Evolutionary conservation across 2,888 invertebrate species (phyloP).

Genomic region (Nymphalis polychloros): DNA sequence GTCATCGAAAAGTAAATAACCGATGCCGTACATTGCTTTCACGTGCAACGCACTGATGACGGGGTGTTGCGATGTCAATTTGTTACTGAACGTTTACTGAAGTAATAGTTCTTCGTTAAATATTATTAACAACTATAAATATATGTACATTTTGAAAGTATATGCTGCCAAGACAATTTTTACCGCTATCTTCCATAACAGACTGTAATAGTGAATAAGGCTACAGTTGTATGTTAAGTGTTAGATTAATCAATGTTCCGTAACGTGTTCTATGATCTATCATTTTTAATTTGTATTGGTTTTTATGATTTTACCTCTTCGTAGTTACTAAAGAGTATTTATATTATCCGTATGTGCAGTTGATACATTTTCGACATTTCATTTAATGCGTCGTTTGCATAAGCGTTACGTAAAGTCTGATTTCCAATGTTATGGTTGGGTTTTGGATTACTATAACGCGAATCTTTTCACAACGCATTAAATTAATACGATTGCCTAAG

Average conservation of each 20-base stretch:
- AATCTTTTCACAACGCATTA: constrained; percentile 23
- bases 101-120: constrained; percentile 41
- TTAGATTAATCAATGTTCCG: constrained; percentile 57
- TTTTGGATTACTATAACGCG: neutral
- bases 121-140: constrained; percentile 36
- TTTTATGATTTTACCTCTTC: constrained; percentile 30
- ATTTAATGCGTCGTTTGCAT: constrained; percentile 29
- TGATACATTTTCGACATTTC: constrained; percentile 25
- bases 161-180: constrained; percentile 3
- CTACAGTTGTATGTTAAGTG: constrained; percentile 77
- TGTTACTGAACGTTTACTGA: too few species aligned
- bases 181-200: constrained; percentile 20
- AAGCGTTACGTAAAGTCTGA: neutral
- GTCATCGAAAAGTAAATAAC: too few species aligned
- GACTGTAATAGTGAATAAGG: constrained; percentile 53
- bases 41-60: too few species aligned
- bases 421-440: neutral
- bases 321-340: constrained; percentile 14
- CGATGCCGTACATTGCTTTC: too few species aligned
- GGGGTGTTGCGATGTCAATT: too few species aligned
- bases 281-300: constrained; percentile 26
- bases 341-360: neutral
- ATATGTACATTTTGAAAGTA: neutral
- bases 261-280: constrained; percentile 24
- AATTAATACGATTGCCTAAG: constrained; percentile 24